Evolutionary conservation across 2,797 vertebrate genomes (phyloP), one percentile per base, ranked within the genome.

Genomic region (Spinus olivaceus): DNA sequence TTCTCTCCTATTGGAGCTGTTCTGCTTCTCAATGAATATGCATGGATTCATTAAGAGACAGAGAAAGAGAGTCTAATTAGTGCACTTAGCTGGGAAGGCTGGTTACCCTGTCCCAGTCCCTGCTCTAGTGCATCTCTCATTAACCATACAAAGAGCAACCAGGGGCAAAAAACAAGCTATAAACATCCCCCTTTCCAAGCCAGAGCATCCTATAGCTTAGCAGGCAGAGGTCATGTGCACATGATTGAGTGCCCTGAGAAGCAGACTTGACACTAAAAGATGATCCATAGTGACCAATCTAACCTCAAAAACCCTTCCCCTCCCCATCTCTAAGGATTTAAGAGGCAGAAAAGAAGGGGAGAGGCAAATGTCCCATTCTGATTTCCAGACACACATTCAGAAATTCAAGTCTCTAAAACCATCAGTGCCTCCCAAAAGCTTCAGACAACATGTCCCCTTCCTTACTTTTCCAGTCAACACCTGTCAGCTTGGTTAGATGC

Each of bases 11-110:
- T 69, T 89, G 76, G 84, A 92, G 53, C 57, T 71, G 84, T 82
- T 94, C 81, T 74, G 53, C 46, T 74, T 91, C 84, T 85, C 81
- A 78, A 66, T 94, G 59, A 96, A 94, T 93, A 95, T 84, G 88
- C 78, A 96, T 77, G 83, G 77, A 89, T 88, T 92, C 81, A 87
- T 93, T 92, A 83, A 80, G 41, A 91, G 80, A 84, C 21, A 74
- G 51, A 84, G 51, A 88, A 54, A 90, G 61, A 90, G 17, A 87
- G 46, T 84, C 76, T 94, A 94, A 96, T 93, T 90, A 95, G 80
- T 23, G 83, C 53, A 54, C 61, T 89, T 91, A 65, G 60, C 81
- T 91, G 46, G 57, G 50, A 89, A 95, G 46, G 46, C 44, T 82
- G 67, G 67, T 65, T 91, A 77, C 49, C 71, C 27, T 22, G n/a